These are phyloP conservation scores for Rhinichthys klamathensis DNA, from an alignment of 2,113 vertebrate species.

Conservation along the genomic window DNA sequence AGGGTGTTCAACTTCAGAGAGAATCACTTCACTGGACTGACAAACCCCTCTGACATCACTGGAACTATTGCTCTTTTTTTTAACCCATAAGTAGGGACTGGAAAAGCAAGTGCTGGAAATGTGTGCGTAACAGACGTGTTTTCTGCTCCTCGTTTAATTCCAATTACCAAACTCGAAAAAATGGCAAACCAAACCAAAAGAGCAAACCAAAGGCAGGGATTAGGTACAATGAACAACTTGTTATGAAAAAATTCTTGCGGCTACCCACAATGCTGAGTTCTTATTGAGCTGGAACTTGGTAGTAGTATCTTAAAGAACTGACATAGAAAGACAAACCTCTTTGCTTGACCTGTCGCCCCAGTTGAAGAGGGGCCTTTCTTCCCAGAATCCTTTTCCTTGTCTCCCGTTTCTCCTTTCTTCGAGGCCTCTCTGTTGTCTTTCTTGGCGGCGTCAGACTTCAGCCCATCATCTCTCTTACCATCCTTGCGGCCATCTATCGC, in stretches of 20 bases:
- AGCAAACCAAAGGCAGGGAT: constrained; percentile 80
- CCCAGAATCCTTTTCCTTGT: constrained; percentile 99
- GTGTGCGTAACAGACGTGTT: constrained; percentile 80
- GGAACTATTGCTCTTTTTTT: constrained; percentile 86
- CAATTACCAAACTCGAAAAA: constrained; percentile 85
- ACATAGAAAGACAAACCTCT: constrained; percentile 99
- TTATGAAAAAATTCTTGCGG: constrained; percentile 87
- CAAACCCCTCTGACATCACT: constrained; percentile 90
- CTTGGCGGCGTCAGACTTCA: constrained; percentile 89
- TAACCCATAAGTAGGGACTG: constrained; percentile 77
- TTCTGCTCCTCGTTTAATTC: constrained; percentile 78
- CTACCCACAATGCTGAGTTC: constrained; percentile 99
- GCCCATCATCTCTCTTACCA: constrained; percentile 95
- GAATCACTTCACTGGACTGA: constrained; percentile 88
- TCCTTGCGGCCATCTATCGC: constrained; percentile 90
- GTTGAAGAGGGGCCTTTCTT: constrained; percentile 99
- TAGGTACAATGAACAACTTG: constrained; percentile 85
- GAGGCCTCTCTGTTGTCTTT: constrained; percentile 93
- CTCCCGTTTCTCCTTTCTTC: constrained; percentile 98
- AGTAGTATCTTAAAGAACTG: constrained; percentile 96
- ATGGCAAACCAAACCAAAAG: constrained; percentile 64
- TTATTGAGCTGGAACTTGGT: constrained; percentile 98
- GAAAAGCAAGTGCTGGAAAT: constrained; percentile 83
- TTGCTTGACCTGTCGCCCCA: constrained; percentile 99
- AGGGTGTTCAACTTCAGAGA: constrained; percentile 94